A percentile compares a stretch with the other conserved stretches of the same genome.
These are phyloP conservation scores for Saxicola maurus DNA, from an alignment of 2,797 vertebrate species.

Conservation along the genomic window DNA sequence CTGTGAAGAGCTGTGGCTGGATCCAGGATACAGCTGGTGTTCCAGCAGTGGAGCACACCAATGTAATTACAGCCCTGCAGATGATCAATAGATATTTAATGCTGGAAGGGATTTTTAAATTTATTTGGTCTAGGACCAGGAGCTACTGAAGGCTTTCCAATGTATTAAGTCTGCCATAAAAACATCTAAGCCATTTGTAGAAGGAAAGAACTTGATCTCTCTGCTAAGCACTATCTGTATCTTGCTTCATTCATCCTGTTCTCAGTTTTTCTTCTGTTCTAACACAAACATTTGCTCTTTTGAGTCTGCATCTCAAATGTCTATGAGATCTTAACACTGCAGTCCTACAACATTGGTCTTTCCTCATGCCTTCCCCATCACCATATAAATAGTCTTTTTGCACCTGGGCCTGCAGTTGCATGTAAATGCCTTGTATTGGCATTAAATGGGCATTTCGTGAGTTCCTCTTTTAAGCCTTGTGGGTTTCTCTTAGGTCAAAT, in stretches of 20 bases:
- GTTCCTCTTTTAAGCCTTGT: not conserved
- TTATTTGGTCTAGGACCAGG: constrained; percentile 33
- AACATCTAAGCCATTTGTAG: not conserved
- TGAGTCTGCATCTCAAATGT: not conserved
- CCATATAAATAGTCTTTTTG: not conserved
- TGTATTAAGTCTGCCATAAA: constrained; percentile 21
- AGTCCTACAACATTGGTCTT: not conserved
- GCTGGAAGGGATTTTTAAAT: constrained; percentile 37
- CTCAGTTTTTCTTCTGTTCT: not conserved
- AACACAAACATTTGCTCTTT: not conserved
- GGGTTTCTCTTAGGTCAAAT: not conserved
- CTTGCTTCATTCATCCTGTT: not conserved
- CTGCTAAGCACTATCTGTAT: not conserved
- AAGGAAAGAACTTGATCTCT: not conserved
- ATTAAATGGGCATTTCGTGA: not conserved
- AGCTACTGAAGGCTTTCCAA: constrained; percentile 17
- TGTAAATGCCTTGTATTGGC: not conserved
- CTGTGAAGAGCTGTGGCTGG: not conserved
- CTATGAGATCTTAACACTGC: not conserved
- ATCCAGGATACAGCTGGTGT: not conserved
- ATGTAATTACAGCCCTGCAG: constrained; percentile 40
- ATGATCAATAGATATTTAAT: constrained; percentile 47
- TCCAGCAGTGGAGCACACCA: not conserved
- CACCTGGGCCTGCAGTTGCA: not conserved
- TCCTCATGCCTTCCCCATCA: not conserved